Evolutionary conservation across 1,140 invertebrate genomes (phyloP).

Genomic region (Brachionus rotundiformis): DNA sequence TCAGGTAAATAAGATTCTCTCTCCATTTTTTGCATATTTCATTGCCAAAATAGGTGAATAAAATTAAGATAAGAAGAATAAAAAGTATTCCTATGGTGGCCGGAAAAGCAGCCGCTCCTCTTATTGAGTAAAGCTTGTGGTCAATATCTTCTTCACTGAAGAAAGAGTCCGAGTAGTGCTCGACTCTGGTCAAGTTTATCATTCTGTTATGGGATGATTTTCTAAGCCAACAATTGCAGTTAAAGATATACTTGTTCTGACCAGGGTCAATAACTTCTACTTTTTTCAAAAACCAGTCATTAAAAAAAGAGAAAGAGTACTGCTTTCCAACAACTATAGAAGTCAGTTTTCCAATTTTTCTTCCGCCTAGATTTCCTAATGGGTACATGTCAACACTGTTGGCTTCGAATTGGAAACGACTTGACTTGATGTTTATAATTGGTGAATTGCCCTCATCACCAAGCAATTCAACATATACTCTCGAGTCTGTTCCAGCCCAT

Average conservation of each 20-base stretch:
- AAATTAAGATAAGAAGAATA: slow-evolving; percentile 21
- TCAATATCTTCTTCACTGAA: not conserved
- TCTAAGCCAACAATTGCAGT: slow-evolving; percentile 36
- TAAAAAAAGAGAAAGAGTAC: slow-evolving; percentile 38
- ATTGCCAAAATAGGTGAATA: slow-evolving; percentile 47
- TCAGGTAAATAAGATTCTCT: not conserved
- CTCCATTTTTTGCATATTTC: slow-evolving; percentile 44
- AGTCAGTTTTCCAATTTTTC: slow-evolving; percentile 10
- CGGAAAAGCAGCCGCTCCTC: not conserved
- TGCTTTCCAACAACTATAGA: slow-evolving; percentile 44
- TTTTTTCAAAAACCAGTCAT: slow-evolving; percentile 32
- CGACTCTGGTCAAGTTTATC: not conserved
- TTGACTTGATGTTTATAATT: not conserved
- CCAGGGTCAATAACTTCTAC: slow-evolving; percentile 21
- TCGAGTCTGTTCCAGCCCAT: slow-evolving; percentile 42
- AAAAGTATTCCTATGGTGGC: slow-evolving; percentile 24
- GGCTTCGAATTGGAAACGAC: not conserved
- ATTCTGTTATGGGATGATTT: not conserved
- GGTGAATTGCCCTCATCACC: slow-evolving; percentile 10
- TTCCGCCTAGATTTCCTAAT: not conserved
- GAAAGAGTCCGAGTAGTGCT: not conserved
- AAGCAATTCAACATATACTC: slow-evolving; percentile 4
- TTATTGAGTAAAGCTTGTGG: not conserved
- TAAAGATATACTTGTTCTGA: not conserved
- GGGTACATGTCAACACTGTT: slow-evolving; percentile 10